These are phyloP conservation scores for Scaeva pyrastri DNA, from an alignment of 2,888 invertebrate species.

Conservation along the genomic window DNA sequence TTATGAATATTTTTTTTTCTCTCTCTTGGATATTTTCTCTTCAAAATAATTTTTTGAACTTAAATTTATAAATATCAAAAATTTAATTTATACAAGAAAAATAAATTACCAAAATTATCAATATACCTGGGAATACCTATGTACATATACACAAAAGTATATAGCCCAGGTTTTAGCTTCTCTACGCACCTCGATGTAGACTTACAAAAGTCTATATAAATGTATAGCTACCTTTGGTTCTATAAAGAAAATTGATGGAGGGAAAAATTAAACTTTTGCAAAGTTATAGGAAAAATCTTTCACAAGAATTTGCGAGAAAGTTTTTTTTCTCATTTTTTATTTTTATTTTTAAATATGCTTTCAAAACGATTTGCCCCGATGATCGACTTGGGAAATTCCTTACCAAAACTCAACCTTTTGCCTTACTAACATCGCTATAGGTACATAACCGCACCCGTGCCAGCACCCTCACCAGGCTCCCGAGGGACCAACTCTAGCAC, in stretches of 20 bases:
- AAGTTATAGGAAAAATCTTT: constrained; percentile 64
- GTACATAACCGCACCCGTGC: neutral
- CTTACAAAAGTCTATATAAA: no score
- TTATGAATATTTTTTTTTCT: no score
- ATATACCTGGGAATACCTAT: no score
- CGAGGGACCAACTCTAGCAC: neutral
- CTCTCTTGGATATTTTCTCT: no score
- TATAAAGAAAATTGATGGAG: constrained; percentile 18
- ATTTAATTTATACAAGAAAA: neutral
- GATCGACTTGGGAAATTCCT: constrained; percentile 58
- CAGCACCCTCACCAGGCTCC: neutral
- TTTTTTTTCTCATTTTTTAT: constrained; percentile 23
- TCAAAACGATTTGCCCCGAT: constrained; percentile 65
- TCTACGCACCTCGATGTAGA: neutral
- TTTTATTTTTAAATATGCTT: constrained; percentile 60
- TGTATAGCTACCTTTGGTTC: neutral
- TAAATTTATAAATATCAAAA: neutral
- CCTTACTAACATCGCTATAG: neutral
- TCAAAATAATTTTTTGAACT: no score
- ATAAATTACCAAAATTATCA: constrained; percentile 8
- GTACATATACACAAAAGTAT: no score
- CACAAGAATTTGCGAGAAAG: constrained; percentile 55
- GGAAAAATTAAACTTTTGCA: constrained; percentile 37
- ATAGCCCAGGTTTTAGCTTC: neutral
- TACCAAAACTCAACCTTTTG: neutral